Conservation (phyloP, 2,888 invertebrate genomes). For the Caenorhabditis virilis region DNA sequence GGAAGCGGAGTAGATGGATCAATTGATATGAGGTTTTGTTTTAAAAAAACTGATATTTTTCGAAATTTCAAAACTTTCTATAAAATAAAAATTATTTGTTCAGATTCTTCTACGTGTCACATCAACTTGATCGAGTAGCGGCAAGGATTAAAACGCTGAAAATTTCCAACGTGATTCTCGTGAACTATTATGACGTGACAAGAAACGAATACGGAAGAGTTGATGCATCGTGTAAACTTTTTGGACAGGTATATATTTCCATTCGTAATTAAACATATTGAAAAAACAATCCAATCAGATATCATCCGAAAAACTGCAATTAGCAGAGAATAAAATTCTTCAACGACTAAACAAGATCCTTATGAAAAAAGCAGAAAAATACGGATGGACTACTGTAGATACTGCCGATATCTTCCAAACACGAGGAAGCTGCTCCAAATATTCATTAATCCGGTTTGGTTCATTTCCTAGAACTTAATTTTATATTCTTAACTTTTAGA, state of each 20-base stretch:
- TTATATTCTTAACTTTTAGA: slow-evolving; percentile 8
- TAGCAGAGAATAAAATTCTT: slow-evolving; percentile 51
- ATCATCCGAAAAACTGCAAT: slow-evolving; percentile 32
- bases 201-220: slow-evolving; percentile 56
- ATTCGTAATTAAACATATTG: neutral
- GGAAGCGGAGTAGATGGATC: slow-evolving; percentile 17
- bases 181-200: slow-evolving; percentile 60
- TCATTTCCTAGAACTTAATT: neutral
- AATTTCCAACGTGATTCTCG: slow-evolving; percentile 41
- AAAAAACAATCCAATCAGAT: too few species aligned
- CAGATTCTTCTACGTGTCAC: slow-evolving; percentile 51
- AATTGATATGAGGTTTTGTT: slow-evolving; percentile 28
- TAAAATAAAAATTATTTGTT: too few species aligned
- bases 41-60: too few species aligned
- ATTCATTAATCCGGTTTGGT: slow-evolving; percentile 49
- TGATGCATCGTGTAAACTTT: slow-evolving; percentile 54
- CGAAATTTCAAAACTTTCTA: too few species aligned
- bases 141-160: slow-evolving; percentile 21
- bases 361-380: slow-evolving; percentile 31
- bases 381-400: slow-evolving; percentile 54
- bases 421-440: slow-evolving; percentile 56
- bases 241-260: slow-evolving; percentile 32
- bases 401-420: slow-evolving; percentile 44
- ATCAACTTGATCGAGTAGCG: slow-evolving; percentile 49
- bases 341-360: slow-evolving; percentile 49